phyloP scores from a whole-genome alignment of 2,888 invertebrate species.

The Ophraella communa region DNA sequence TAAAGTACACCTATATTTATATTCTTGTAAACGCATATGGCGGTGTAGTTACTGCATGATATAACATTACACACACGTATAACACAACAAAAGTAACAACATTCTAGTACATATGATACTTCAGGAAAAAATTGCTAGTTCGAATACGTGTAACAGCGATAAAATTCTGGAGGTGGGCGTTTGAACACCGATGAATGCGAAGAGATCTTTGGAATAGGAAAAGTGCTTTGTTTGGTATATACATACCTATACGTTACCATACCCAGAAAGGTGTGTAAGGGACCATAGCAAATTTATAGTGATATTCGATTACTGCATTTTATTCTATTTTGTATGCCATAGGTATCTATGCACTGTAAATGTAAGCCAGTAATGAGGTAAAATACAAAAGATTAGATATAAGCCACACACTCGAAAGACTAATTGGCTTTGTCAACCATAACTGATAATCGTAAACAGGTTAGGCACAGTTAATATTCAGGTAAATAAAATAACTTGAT shows the following conservation, averaged over 20 bases:
- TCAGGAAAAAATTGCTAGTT: constrained; percentile 24
- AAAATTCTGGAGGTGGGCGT: constrained; percentile 31
- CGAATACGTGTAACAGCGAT: constrained; percentile 28
- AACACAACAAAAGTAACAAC: constrained; percentile 32
- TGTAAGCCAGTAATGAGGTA: constrained; percentile 7
- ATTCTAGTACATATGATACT: constrained; percentile 34
- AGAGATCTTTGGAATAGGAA: constrained; percentile 5
- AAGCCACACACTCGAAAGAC: neutral
- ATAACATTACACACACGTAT: constrained; percentile 32
- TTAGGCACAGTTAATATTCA: neutral
- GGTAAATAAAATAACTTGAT: too few relatives aligned
- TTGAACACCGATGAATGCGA: constrained; percentile 8
- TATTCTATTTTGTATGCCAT: constrained; percentile 10
- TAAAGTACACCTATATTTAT: constrained; percentile 32
- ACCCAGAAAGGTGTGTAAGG: constrained; percentile 17
- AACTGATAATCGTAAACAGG: neutral
- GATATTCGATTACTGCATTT: constrained; percentile 1
- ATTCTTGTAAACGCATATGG: constrained; percentile 24
- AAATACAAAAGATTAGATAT: neutral
- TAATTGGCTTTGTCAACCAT: neutral
- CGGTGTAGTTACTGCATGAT: constrained; percentile 26
- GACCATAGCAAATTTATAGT: constrained; percentile 16
- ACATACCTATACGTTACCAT: neutral
- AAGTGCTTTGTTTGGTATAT: constrained; percentile 20
- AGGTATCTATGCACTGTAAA: constrained; percentile 16